These are phyloP conservation scores for Ectemnius lituratus DNA, from an alignment of 2,888 invertebrate species.

Conservation along the genomic window DNA sequence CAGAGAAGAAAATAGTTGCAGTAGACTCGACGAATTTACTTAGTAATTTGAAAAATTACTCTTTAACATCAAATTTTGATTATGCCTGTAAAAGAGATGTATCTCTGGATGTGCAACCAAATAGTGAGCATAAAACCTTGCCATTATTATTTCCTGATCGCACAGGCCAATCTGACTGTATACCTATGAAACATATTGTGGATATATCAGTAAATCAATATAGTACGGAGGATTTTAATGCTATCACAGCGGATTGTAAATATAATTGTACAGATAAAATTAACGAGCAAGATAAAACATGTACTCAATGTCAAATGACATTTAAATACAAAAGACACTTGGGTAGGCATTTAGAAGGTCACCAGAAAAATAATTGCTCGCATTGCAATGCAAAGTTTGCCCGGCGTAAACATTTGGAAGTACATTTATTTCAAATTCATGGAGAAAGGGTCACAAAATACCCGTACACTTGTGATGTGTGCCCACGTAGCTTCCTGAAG, in stretches of 20 bases:
- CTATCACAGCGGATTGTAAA: neutral
- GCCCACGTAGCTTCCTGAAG: slow-evolving; percentile 64
- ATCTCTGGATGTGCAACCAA: no score
- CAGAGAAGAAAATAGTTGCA: no score
- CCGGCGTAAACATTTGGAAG: slow-evolving; percentile 68
- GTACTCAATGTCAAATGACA: slow-evolving; percentile 68
- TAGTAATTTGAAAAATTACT: no score
- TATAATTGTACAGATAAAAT: slow-evolving; percentile 17
- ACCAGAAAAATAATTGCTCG: slow-evolving; percentile 73
- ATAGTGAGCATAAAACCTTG: no score
- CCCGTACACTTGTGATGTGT: slow-evolving; percentile 62
- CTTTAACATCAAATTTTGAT: no score
- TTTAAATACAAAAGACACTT: slow-evolving; percentile 71
- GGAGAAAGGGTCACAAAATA: slow-evolving; percentile 63
- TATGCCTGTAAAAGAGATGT: no score
- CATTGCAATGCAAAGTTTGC: slow-evolving; percentile 73
- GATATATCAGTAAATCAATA: no score
- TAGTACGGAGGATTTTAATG: no score
- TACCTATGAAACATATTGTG: no score
- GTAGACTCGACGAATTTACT: no score
- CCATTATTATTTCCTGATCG: no score
- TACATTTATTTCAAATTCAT: slow-evolving; percentile 70
- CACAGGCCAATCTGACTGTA: no score
- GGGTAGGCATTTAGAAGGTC: slow-evolving; percentile 72
- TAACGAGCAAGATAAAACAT: slow-evolving; percentile 51